Base-by-base conservation (phyloP, 1,140 invertebrate genomes). In the Phymorhynchus buccinoides region DNA sequence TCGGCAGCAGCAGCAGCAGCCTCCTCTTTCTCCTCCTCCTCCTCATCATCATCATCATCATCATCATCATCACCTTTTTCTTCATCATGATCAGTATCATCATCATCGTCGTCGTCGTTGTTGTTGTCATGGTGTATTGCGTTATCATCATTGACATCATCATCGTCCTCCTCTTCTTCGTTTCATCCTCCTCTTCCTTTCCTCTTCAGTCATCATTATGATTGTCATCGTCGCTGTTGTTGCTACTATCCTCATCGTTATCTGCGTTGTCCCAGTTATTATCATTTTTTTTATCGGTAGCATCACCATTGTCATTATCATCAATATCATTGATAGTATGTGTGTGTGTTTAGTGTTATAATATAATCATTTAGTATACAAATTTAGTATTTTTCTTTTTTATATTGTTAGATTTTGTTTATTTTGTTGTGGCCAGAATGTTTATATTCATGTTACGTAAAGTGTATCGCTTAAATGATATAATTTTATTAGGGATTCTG, bases 61-160 rank as follows among this genome's bases (percentile, higher is more conserved):
- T 66, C 27, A 30, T 66, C 62, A 30, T 66, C 62, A 66, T 66
- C 62, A 66, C n/a, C 62, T 27, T 66, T n/a, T 27, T 66, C 62
- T n/a, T 14, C 62, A 66, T 66, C 14, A 66, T 66, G 0, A 66
- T 66, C 4, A 66, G 18, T n/a, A 66, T 66, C 62, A 66, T 66
- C 62, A 66, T 66, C 62, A 66, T 66, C 62, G n/a, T 66, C 62
- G n/a, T 66, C 62, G n/a, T 66, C 62, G 27, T 66, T n/a, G 27
- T 66, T 2, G 4, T 66, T n/a, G n/a, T 66, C 62, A 27, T 27
- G 22, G 14, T 66, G 22, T 22, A n/a, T n/a, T 22, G 18, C 27
- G 62, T 66, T 30, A 30, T 66, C 62, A 30, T 66, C 62, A 66
- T 66, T n/a, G n/a, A 7, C 14, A 30, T 27, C 62, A 52, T 52